Conservation (phyloP, 2,888 invertebrate species). For the Cephus sareptanus region DNA sequence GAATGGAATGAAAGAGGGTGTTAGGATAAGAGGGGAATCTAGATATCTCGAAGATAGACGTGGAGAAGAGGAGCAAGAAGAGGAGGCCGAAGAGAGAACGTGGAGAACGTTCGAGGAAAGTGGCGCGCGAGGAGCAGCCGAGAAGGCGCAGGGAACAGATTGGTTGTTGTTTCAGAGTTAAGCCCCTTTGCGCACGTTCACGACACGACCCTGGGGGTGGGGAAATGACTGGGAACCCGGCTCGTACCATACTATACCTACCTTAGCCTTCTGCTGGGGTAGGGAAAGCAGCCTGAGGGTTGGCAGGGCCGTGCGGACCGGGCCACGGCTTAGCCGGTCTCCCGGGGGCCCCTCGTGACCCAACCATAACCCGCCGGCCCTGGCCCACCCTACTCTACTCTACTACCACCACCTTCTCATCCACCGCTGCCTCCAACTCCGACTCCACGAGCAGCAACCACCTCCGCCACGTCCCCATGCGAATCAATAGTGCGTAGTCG, state of each 20-base stretch:
- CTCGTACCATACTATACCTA: neutral
- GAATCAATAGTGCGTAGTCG: conserved; percentile 65
- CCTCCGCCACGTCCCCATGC: conserved; percentile 47
- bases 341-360: conserved; percentile 19
- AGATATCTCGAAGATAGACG: neutral
- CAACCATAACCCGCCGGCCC: neutral
- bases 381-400: neutral
- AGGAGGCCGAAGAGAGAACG: neutral
- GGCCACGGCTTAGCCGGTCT: conserved; percentile 33
- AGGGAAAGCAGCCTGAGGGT: conserved; percentile 5
- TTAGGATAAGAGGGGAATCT: neutral
- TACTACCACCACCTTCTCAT: conserved; percentile 7
- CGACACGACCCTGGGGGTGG: conserved; percentile 35
- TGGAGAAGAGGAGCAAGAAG: neutral
- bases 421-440: conserved; percentile 7
- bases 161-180: conserved; percentile 54
- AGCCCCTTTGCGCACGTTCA: conserved; percentile 48
- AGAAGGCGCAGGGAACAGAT: conserved; percentile 46
- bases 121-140: conserved; percentile 2
- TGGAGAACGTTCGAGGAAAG: neutral
- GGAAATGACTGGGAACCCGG: conserved; percentile 15
- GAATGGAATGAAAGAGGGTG: neutral
- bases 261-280: neutral
- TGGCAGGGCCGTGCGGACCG: conserved; percentile 12
- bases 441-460: conserved; percentile 23